These are phyloP conservation scores for Homarus americanus DNA, from an alignment of 1,140 invertebrate species.

Conservation along the genomic window DNA sequence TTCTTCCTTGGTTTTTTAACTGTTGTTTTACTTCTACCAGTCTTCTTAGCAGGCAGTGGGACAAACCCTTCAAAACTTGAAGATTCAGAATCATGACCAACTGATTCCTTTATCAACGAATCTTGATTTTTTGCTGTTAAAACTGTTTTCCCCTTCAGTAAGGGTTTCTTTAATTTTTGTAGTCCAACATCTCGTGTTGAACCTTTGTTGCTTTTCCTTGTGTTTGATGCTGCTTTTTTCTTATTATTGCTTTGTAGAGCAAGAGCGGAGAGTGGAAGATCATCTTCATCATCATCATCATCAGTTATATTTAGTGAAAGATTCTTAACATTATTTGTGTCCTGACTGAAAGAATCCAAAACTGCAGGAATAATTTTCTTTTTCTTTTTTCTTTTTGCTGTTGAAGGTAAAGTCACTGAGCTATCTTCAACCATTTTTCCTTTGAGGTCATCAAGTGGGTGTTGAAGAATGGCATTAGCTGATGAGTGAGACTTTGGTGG, in stretches of 20 bases:
- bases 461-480: background rate
- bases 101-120: conserved; percentile 3
- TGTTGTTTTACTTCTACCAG: background rate
- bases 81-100: conserved; percentile 36
- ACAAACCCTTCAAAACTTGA: conserved; percentile 47
- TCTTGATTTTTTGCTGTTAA: background rate
- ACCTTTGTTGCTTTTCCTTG: background rate
- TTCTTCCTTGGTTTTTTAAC: conserved; percentile 13
- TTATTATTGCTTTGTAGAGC: conserved; percentile 8
- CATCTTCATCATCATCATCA: conserved; percentile 42
- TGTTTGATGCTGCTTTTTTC: background rate
- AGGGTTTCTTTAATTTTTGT: background rate
- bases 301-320: background rate
- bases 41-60: conserved; percentile 5
- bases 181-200: background rate
- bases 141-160: background rate
- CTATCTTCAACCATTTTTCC: background rate
- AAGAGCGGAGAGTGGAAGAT: conserved; percentile 30
- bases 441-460: background rate
- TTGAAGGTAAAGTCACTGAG: background rate
- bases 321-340: background rate
- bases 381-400: background rate
- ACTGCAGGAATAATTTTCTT: background rate
- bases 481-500: background rate
- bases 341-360: background rate